Conservation (phyloP, 2,113 vertebrate species). For the Strigops habroptila region DNA sequence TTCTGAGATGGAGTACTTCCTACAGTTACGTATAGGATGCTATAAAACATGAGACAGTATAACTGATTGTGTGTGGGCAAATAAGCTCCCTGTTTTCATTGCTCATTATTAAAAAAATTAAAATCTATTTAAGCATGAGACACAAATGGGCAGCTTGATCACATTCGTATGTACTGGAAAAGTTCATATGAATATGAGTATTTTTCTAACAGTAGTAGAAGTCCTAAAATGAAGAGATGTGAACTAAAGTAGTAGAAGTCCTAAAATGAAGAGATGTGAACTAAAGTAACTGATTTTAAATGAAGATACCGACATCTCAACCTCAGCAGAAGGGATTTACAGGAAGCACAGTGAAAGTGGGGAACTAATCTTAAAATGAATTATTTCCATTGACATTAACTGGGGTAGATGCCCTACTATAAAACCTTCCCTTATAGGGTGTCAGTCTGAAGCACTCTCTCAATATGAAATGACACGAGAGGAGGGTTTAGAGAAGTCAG, state of each 20-base stretch:
- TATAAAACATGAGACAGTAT: not conserved
- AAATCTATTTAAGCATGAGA: not conserved
- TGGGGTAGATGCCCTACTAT: not conserved
- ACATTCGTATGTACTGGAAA: not conserved
- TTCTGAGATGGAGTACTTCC: not conserved
- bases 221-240: not conserved
- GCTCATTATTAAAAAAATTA: not conserved
- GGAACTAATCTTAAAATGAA: not conserved
- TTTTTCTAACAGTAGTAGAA: not conserved
- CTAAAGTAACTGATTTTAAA: not conserved
- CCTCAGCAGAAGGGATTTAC: not conserved
- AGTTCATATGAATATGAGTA: not conserved
- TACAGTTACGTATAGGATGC: not conserved
- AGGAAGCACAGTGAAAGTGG: not conserved
- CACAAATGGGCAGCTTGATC: not conserved
- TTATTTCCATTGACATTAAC: not conserved
- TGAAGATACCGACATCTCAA: not conserved
- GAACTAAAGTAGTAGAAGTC: not conserved
- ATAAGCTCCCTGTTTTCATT: not conserved
- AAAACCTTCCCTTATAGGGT: not conserved
- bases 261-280: not conserved
- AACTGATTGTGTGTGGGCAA: not conserved
- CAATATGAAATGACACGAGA: not conserved
- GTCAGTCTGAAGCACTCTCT: not conserved
- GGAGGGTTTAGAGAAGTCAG: not conserved